A percentile compares a stretch with the other conserved stretches of the same genome.
These are phyloP conservation scores for Volucella inflata DNA, from an alignment of 2,888 invertebrate genomes.

Conservation along the genomic window DNA sequence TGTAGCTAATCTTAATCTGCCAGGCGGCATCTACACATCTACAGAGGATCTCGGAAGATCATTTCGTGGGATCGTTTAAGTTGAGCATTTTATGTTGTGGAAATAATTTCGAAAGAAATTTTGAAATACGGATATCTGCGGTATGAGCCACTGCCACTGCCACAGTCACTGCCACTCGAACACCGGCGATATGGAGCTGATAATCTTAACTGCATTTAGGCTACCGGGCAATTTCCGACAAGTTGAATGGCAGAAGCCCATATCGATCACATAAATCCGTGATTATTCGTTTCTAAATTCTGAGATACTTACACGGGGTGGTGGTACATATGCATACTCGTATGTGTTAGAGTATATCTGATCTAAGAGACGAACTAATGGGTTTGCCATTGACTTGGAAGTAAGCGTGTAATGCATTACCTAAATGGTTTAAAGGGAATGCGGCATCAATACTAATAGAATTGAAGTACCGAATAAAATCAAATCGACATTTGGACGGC, in stretches of 20 bases:
- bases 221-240: slow-evolving; percentile 70
- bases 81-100: slow-evolving; percentile 71
- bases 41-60: slow-evolving; percentile 50
- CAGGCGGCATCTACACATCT: slow-evolving; percentile 72
- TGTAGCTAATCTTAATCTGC: slow-evolving; percentile 69
- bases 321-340: background rate
- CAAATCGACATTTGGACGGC: background rate
- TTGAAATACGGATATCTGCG: slow-evolving; percentile 45
- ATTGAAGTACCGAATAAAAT: slow-evolving; percentile 26
- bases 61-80: slow-evolving; percentile 59
- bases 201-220: slow-evolving; percentile 55
- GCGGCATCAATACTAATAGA: slow-evolving; percentile 38
- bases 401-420: slow-evolving; percentile 5
- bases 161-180: background rate
- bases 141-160: slow-evolving; percentile 28
- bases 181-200: slow-evolving; percentile 20
- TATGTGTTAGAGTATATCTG: background rate
- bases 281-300: slow-evolving; percentile 63
- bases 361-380: slow-evolving; percentile 30
- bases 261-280: slow-evolving; percentile 73
- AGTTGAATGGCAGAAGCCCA: slow-evolving; percentile 48
- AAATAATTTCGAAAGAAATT: slow-evolving; percentile 58
- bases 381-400: slow-evolving; percentile 15
- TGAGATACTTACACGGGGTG: slow-evolving; percentile 33
- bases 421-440: slow-evolving; percentile 15